Evolutionary conservation across 2,888 invertebrate genomes (phyloP), one percentile per base, ranked within the genome.

Genomic region (Agapostemon virescens): DNA sequence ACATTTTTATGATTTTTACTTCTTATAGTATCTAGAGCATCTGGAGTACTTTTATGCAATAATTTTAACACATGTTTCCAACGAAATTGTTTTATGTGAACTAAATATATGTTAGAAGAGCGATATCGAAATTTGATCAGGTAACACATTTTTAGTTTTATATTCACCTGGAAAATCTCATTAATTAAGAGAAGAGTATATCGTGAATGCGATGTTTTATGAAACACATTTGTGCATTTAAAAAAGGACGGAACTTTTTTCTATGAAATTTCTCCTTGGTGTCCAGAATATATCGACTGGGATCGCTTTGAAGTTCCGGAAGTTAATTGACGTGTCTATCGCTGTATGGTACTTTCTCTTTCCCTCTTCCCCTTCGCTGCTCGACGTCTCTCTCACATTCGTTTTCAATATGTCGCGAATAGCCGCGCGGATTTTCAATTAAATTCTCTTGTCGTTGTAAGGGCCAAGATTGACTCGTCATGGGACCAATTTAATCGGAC

Each of bases 381-480:
- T 33, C 33, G 9, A 2, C 20, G 17, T 30, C 33, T 20, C 33
- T 3, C 30, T 20, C 61, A 4, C 61, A 30, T 61, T 33, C 61
- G 20, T 61, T 61, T 33, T 61, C 61, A 30, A 61, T 36, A 33
- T 26, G 69, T 55, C 36, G 40, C 26, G 23, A 38, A 38, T 38
- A 2, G 36, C 36, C 11, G 63, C 33, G n/a, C 63, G 63, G 63
- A 63, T 63, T 36, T 63, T 36, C 63, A 63, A 63, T 63, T 36
- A 63, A 63, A 63, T 63, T n/a, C 36, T 36, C 36, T 63, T 63
- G 63, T 33, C 36, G 36, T 63, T 36, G 36, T 36, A 63, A 63
- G 63, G 63, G 9, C 5, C 36, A 63, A 36, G 61, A 63, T 63
- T 63, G 63, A 63, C 63, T 36, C n/a, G 63, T 36, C 63, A 33